Conservation (phyloP, 2,113 vertebrate species). For the Setophaga coronata region DNA sequence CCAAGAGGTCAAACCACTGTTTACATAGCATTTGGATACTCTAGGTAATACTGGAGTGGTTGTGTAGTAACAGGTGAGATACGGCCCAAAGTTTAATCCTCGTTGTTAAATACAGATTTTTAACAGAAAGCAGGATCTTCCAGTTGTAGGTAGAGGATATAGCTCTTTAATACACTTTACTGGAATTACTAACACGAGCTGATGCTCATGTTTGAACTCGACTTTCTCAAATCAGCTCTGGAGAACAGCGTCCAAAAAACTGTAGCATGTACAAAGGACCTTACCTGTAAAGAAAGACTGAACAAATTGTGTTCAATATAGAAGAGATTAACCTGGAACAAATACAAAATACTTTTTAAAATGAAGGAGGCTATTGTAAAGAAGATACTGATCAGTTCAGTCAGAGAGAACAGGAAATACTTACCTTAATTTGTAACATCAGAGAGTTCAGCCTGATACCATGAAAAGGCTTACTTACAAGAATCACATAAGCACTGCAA, state of each 20-base stretch:
- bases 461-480: neutral
- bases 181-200: neutral
- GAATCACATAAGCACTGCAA: neutral
- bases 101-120: neutral
- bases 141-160: neutral
- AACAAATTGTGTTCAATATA: neutral
- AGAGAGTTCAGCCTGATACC: neutral
- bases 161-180: neutral
- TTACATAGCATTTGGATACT: neutral
- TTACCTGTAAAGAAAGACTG: neutral
- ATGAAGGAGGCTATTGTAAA: neutral
- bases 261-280: neutral
- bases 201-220: neutral
- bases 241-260: neutral
- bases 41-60: neutral
- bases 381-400: neutral
- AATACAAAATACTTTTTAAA: neutral
- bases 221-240: neutral
- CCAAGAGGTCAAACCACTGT: neutral
- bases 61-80: neutral
- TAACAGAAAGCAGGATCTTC: neutral
- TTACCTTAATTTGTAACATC: neutral
- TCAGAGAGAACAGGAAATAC: neutral
- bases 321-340: neutral
- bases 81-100: neutral